These are phyloP conservation scores for Drosophila rubida DNA, from an alignment of 2,888 invertebrate species.

Conservation along the genomic window DNA sequence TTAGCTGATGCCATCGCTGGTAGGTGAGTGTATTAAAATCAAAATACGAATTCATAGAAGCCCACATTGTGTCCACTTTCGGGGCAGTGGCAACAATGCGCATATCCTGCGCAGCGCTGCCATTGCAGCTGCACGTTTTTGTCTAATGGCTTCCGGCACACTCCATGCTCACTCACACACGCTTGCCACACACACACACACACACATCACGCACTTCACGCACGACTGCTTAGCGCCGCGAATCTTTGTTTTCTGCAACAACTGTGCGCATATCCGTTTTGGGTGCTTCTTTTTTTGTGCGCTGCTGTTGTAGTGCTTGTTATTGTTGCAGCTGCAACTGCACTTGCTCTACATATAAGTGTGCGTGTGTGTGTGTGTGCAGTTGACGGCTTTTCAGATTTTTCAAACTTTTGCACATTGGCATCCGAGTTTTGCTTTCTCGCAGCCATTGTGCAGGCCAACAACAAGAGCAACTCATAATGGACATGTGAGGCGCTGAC, in stretches of 20 bases:
- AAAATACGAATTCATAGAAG: slow-evolving; percentile 38
- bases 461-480: slow-evolving; percentile 40
- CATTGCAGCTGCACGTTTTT: slow-evolving; percentile 71
- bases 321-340: slow-evolving; percentile 26
- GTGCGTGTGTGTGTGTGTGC: slow-evolving; percentile 39
- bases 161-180: slow-evolving; percentile 22
- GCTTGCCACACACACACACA: slow-evolving; percentile 7
- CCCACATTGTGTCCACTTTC: slow-evolving; percentile 72
- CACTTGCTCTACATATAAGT: slow-evolving; percentile 20
- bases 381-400: slow-evolving; percentile 75
- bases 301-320: not conserved
- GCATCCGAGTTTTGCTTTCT: slow-evolving; percentile 63
- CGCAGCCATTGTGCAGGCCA: slow-evolving; percentile 50
- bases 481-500: slow-evolving; percentile 54
- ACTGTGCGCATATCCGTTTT: slow-evolving; percentile 69
- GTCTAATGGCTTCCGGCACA: slow-evolving; percentile 78
- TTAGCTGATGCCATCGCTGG: not conserved
- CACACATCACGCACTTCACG: slow-evolving; percentile 66
- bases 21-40: slow-evolving; percentile 32
- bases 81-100: slow-evolving; percentile 74
- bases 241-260: slow-evolving; percentile 76
- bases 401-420: slow-evolving; percentile 71
- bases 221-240: slow-evolving; percentile 75
- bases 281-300: slow-evolving; percentile 15
- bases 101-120: slow-evolving; percentile 61